A percentile compares a stretch with the other conserved stretches of the same genome.
phyloP scores from a whole-genome alignment of 2,888 invertebrate genomes.

The Darwinula stevensoni region DNA sequence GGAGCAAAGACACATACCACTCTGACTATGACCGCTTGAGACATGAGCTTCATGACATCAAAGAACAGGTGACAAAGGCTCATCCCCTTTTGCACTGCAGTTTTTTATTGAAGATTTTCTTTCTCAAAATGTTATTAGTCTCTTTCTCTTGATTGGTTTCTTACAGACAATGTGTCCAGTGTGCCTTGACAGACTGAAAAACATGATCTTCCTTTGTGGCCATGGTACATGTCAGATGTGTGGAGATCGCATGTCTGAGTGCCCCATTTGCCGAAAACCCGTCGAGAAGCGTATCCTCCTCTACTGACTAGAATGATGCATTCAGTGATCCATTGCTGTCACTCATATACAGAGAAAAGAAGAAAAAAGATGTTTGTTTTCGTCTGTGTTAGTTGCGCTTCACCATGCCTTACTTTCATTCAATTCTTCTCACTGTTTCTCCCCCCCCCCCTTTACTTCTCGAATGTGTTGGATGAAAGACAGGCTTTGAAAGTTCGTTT shows the following conservation, averaged over 20 bases:
- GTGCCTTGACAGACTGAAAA: slow-evolving; percentile 84
- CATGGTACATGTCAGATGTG: slow-evolving; percentile 97
- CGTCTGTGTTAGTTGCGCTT: too few species aligned
- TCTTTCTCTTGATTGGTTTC: slow-evolving; percentile 6
- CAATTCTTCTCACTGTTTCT: too few species aligned
- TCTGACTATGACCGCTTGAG: slow-evolving; percentile 66
- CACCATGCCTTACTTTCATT: too few species aligned
- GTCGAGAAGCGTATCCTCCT: slow-evolving; percentile 84
- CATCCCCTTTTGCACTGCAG: too few species aligned
- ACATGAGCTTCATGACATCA: slow-evolving; percentile 86
- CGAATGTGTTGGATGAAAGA: too few species aligned
- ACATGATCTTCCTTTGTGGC: slow-evolving; percentile 94
- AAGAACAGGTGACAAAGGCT: slow-evolving; percentile 43
- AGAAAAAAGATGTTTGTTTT: too few species aligned
- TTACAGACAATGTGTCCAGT: slow-evolving; percentile 92
- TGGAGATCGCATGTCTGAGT: slow-evolving; percentile 87
- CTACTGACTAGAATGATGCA: too few species aligned
- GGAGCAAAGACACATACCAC: not conserved
- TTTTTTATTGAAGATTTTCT: not conserved
- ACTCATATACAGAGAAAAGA: too few species aligned
- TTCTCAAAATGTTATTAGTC: slow-evolving; percentile 5
- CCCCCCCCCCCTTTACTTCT: too few species aligned
- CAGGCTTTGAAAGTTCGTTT: too few species aligned
- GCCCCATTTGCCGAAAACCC: slow-evolving; percentile 86
- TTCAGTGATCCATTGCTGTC: too few species aligned